A percentile compares a stretch with the other conserved stretches of the same genome.
phyloP scores from a whole-genome alignment of 2,113 vertebrate species.

The Microcebus griseorufus region DNA sequence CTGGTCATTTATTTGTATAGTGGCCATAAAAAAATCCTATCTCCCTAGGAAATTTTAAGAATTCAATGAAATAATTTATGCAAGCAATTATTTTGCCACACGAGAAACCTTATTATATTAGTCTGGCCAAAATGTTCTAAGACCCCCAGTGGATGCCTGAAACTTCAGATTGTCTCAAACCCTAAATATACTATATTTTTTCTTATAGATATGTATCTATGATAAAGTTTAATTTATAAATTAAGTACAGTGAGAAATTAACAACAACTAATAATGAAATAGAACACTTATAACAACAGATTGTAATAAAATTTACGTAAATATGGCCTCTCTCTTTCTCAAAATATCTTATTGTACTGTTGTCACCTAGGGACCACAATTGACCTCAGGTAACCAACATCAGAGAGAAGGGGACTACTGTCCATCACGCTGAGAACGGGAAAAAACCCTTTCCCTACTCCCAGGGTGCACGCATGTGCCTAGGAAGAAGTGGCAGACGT shows the following conservation, averaged over 20 bases:
- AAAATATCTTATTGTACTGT: neutral
- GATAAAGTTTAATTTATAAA: neutral
- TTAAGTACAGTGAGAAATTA: neutral
- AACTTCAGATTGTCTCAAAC: neutral
- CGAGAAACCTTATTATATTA: neutral
- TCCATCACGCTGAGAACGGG: neutral
- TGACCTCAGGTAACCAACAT: neutral
- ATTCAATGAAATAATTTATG: slow-evolving; percentile 37
- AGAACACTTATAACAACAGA: neutral
- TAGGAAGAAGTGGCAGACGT: neutral
- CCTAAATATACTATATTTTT: neutral
- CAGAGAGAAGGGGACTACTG: neutral
- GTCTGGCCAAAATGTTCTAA: neutral
- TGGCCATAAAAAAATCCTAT: neutral
- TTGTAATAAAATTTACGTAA: neutral
- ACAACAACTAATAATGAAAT: neutral
- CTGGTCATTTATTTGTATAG: neutral
- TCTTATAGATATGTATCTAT: neutral
- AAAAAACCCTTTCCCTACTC: neutral
- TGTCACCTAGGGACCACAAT: neutral
- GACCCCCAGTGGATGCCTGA: neutral
- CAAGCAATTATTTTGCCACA: slow-evolving; percentile 9
- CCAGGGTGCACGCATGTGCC: fast-evolving
- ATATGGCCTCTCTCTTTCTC: neutral
- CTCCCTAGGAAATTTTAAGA: neutral